phyloP scores from a whole-genome alignment of 2,888 invertebrate species.

The Tipula helvola region DNA sequence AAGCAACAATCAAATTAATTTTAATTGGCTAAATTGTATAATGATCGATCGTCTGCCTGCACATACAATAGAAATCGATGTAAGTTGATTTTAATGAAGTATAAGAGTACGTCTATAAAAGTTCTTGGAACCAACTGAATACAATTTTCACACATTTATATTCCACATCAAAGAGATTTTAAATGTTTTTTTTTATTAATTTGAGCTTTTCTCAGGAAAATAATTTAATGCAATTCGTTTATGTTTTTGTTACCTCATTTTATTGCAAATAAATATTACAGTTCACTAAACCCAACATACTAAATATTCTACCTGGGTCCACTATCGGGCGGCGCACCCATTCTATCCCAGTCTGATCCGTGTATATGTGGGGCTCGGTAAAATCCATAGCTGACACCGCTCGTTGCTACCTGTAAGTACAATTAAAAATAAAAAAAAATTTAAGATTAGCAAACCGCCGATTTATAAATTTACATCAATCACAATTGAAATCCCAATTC shows the following conservation, averaged over 20 bases:
- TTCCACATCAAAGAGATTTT: no score
- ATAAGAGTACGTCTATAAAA: neutral
- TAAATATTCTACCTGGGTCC: neutral
- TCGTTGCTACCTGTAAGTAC: slow-evolving; percentile 46
- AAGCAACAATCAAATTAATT: neutral
- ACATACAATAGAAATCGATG: neutral
- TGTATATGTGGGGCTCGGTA: slow-evolving; percentile 42
- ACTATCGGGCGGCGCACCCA: neutral
- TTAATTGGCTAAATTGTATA: neutral
- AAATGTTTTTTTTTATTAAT: neutral
- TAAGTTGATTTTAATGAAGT: neutral
- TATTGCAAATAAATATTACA: neutral
- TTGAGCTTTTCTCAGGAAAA: neutral
- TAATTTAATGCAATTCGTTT: neutral
- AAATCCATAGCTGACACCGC: slow-evolving; percentile 61
- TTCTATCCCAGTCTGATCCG: neutral
- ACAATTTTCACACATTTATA: no score
- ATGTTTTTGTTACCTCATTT: neutral
- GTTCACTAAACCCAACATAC: neutral
- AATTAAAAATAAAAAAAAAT: slow-evolving; percentile 30
- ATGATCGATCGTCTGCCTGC: neutral
- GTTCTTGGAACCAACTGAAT: no score
- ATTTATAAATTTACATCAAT: no score
- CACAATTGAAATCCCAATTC: slow-evolving; percentile 19
- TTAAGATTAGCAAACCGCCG: slow-evolving; percentile 12